phyloP scores from a whole-genome alignment of 1,140 invertebrate species.

The Whitmania pigra region DNA sequence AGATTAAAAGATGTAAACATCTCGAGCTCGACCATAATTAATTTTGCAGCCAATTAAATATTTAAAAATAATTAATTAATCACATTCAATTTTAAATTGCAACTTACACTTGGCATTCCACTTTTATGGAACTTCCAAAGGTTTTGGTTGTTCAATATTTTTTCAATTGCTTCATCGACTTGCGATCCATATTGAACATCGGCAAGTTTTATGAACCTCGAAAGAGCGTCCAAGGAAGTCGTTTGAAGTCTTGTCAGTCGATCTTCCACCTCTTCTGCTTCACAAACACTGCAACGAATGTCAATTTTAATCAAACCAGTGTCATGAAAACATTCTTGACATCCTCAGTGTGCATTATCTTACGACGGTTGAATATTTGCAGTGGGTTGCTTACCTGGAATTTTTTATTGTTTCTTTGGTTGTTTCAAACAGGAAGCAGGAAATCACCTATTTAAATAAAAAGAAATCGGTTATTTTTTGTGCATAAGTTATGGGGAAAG shows the following conservation, averaged over 20 bases:
- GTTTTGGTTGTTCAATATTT: constrained; percentile 20
- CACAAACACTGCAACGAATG: constrained; percentile 41
- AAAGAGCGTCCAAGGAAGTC: constrained; percentile 55
- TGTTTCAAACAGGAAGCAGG: constrained; percentile 56
- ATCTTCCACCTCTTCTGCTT: constrained; percentile 57
- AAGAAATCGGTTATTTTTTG: background rate
- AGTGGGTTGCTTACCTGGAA: constrained; percentile 36
- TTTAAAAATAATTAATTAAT: background rate
- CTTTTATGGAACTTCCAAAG: constrained; percentile 19
- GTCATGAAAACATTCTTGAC: too few relatives aligned
- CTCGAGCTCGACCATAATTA: background rate
- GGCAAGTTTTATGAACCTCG: constrained; percentile 42
- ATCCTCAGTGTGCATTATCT: too few relatives aligned
- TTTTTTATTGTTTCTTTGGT: constrained; percentile 46
- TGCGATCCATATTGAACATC: constrained; percentile 21
- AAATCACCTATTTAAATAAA: constrained; percentile 47
- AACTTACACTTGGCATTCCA: background rate
- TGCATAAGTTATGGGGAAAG: too few relatives aligned
- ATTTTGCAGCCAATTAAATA: too few relatives aligned
- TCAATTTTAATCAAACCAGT: too few relatives aligned
- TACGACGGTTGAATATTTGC: too few relatives aligned
- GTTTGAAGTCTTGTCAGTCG: constrained; percentile 58
- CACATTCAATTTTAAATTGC: background rate
- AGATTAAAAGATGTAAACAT: background rate
- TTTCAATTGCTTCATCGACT: background rate